Evolutionary conservation across 2,113 vertebrate species (phyloP).

Genomic region (Rhineura floridana): DNA sequence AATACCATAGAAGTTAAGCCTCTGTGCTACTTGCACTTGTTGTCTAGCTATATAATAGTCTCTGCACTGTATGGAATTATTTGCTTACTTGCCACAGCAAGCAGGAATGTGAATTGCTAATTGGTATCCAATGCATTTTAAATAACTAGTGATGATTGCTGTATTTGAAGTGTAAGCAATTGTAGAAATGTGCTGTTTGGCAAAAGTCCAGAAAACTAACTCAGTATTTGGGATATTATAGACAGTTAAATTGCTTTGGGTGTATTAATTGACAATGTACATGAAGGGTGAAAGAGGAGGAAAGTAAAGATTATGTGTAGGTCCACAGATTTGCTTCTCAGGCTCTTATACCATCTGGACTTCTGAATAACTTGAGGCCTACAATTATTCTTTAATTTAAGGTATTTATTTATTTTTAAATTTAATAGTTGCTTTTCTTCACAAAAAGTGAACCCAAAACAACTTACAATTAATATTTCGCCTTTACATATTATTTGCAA

Average conservation of each 20-base stretch:
- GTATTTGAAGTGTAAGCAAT: constrained; percentile 43
- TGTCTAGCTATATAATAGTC: accelerated
- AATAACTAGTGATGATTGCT: constrained; percentile 32
- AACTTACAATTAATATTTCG: too few relatives aligned
- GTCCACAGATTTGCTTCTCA: not conserved
- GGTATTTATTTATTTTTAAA: not conserved
- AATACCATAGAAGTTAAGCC: not conserved
- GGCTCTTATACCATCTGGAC: not conserved
- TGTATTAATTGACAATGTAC: constrained; percentile 44
- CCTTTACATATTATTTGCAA: too few relatives aligned
- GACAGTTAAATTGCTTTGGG: constrained; percentile 44
- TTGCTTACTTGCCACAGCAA: constrained; percentile 23
- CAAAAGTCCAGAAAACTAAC: constrained; percentile 44
- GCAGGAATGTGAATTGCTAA: constrained; percentile 25
- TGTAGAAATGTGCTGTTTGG: constrained; percentile 45
- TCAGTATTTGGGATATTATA: constrained; percentile 29
- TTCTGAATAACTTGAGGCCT: not conserved
- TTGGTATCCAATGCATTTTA: constrained; percentile 12
- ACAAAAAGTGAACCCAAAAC: too few relatives aligned
- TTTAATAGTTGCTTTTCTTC: not conserved
- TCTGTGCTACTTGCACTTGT: not conserved
- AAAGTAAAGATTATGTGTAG: constrained; percentile 23
- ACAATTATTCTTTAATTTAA: not conserved
- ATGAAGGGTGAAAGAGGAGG: not conserved
- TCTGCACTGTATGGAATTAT: not conserved